A percentile compares a stretch with the other conserved stretches of the same genome.
Conservation (phyloP, 2,113 vertebrate genomes). For the Perca fluviatilis region DNA sequence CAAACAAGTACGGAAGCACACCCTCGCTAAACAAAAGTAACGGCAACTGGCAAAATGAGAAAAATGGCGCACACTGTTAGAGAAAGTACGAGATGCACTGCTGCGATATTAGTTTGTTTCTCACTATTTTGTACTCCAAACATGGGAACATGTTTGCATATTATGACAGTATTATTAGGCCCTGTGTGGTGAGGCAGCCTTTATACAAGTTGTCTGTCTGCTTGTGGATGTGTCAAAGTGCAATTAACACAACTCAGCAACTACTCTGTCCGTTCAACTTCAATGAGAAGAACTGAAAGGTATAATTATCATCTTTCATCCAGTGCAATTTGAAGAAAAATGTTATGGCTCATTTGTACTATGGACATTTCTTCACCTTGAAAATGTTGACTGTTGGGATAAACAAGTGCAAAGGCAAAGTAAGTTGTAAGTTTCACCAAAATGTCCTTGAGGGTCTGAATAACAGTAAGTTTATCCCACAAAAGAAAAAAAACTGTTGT, state of each 20-base stretch:
- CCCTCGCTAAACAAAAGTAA: conserved; percentile 91
- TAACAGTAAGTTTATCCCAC: conserved; percentile 8
- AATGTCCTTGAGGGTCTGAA: conserved; percentile 4
- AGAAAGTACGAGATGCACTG: conserved; percentile 20
- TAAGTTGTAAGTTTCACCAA: conserved; percentile 1
- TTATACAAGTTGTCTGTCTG: conserved; percentile 59
- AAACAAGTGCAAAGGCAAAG: background rate
- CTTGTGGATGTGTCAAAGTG: conserved; percentile 81
- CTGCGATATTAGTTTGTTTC: conserved; percentile 24
- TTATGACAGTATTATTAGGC: conserved; percentile 68
- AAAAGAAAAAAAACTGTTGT: conserved; percentile 5
- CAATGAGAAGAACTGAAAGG: conserved; percentile 13
- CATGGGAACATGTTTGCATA: conserved; percentile 58
- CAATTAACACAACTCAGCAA: conserved; percentile 75
- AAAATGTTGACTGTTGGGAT: background rate
- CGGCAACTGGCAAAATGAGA: conserved; percentile 87
- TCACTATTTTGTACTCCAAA: conserved; percentile 65
- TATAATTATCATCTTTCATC: conserved; percentile 20
- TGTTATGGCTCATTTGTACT: conserved; percentile 9
- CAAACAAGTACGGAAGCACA: conserved; percentile 86
- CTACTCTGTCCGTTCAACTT: conserved; percentile 29
- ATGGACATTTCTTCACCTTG: conserved; percentile 11
- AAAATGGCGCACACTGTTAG: conserved; percentile 83
- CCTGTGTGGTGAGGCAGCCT: conserved; percentile 52
- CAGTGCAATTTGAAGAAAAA: conserved; percentile 37